A percentile compares a stretch with the other conserved stretches of the same genome.
Evolutionary conservation across 2,797 vertebrate genomes (phyloP).

Genomic region (Pangasius mekongensis): DNA sequence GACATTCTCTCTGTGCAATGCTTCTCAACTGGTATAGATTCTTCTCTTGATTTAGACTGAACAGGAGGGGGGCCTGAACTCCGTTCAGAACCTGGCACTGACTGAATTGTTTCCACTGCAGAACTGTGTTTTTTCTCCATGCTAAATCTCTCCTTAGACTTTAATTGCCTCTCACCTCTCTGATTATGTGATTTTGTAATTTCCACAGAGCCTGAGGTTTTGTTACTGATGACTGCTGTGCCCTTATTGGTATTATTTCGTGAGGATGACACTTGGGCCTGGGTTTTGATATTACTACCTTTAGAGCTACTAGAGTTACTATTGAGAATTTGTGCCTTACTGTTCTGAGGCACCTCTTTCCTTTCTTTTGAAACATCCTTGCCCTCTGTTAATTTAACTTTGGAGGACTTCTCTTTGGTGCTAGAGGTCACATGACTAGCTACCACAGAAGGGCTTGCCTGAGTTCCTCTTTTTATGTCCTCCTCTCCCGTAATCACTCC

Average conservation of each 20-base stretch:
- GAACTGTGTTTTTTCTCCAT: constrained; percentile 72
- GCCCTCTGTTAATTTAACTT: constrained; percentile 72
- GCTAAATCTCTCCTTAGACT: constrained; percentile 72
- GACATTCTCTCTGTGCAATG: constrained; percentile 82
- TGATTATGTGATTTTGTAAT: constrained; percentile 71
- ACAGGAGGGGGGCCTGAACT: constrained; percentile 65
- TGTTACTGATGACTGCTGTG: constrained; percentile 68
- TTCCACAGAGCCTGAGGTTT: constrained; percentile 69
- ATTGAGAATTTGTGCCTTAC: constrained; percentile 68
- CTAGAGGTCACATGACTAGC: constrained; percentile 58
- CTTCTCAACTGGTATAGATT: constrained; percentile 76
- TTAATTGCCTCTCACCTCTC: constrained; percentile 76
- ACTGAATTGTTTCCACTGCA: constrained; percentile 71
- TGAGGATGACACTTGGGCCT: constrained; percentile 59
- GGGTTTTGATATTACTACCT: constrained; percentile 62
- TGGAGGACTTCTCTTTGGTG: constrained; percentile 80
- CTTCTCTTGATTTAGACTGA: constrained; percentile 76
- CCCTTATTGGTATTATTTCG: constrained; percentile 71
- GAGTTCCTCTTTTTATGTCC: constrained; percentile 71
- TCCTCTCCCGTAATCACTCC: constrained; percentile 68
- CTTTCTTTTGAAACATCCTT: constrained; percentile 77
- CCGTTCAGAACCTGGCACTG: constrained; percentile 68
- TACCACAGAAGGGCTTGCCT: constrained; percentile 62
- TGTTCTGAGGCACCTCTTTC: constrained; percentile 74
- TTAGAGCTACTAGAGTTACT: constrained; percentile 69